These are phyloP conservation scores for Hyposmocoma kahamanoa DNA, from an alignment of 1,140 invertebrate genomes.

Conservation along the genomic window DNA sequence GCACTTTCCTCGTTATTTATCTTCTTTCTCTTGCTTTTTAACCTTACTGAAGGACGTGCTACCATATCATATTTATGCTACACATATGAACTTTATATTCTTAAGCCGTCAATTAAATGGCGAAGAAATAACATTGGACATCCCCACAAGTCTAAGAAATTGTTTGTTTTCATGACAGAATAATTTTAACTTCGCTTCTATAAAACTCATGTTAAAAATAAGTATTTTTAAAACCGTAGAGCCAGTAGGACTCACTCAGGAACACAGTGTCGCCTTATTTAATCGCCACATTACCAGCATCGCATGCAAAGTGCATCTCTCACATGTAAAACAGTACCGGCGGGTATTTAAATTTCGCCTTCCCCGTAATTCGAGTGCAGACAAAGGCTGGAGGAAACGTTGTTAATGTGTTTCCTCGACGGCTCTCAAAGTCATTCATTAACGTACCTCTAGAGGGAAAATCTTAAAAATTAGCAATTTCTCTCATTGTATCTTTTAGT, in stretches of 20 bases:
- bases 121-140: background rate
- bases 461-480: no score
- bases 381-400: constrained; percentile 63
- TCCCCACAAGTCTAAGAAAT: background rate
- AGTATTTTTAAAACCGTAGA: background rate
- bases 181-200: background rate
- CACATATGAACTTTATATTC: background rate
- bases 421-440: no score
- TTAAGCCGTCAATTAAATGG: background rate
- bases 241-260: background rate
- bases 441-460: no score
- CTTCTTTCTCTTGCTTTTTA: no score
- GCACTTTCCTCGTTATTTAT: no score
- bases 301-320: constrained; percentile 70
- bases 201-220: background rate
- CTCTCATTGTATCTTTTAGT: no score
- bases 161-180: background rate
- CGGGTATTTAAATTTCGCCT: constrained; percentile 69
- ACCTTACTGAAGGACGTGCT: no score
- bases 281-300: constrained; percentile 53
- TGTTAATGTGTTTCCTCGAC: constrained; percentile 56
- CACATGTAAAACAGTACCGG: constrained; percentile 67
- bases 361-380: constrained; percentile 65
- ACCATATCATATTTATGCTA: no score
- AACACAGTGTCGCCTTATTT: constrained; percentile 45